These are phyloP conservation scores for Darevskia mixta DNA, from an alignment of 2,797 vertebrate genomes.

Conservation along the genomic window DNA sequence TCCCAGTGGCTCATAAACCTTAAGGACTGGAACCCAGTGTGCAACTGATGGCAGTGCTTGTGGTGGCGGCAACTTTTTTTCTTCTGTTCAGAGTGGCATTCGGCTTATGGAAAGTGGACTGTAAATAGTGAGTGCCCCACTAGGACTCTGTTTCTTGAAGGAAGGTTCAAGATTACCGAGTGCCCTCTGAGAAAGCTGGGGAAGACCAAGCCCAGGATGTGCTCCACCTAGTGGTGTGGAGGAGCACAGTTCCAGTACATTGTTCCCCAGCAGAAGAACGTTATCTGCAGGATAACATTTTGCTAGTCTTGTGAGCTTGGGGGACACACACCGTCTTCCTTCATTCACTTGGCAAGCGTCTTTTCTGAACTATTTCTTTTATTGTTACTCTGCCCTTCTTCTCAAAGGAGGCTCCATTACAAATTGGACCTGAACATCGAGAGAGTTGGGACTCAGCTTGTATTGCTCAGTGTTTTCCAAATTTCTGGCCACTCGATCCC, in stretches of 20 bases:
- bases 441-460: not conserved
- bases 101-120: not conserved
- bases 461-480: not conserved
- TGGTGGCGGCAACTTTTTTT: not conserved
- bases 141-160: not conserved
- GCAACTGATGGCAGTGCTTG: not conserved
- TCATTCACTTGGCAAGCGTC: too few species aligned
- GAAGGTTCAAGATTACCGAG: not conserved
- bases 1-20: not conserved
- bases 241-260: too few species aligned
- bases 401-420: too few species aligned
- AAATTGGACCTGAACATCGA: too few species aligned
- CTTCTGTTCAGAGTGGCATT: not conserved
- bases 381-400: too few species aligned
- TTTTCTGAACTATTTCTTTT: too few species aligned
- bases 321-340: too few species aligned
- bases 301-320: too few species aligned
- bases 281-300: too few species aligned
- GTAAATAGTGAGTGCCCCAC: not conserved
- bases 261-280: too few species aligned
- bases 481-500: not conserved
- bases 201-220: not conserved
- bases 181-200: not conserved
- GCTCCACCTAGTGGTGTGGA: too few species aligned
- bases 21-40: not conserved